Conservation (phyloP, 2,113 vertebrate genomes). For the Scomber colias region DNA sequence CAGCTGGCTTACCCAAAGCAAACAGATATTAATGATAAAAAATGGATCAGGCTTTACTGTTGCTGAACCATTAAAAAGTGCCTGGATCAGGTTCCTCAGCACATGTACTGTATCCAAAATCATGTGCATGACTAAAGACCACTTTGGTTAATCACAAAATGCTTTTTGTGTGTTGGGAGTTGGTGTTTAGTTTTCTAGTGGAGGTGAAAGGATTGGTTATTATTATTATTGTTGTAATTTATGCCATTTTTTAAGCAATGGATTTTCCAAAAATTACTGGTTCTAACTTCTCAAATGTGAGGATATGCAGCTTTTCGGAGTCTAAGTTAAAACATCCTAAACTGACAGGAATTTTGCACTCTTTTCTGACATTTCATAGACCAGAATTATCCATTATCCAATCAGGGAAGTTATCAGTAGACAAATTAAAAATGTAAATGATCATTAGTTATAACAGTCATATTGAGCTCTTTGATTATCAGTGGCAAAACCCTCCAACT, state of each 20-base stretch:
- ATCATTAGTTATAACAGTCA: background rate
- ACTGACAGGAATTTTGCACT: too few relatives aligned
- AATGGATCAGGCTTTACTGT: background rate
- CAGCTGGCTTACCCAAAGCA: background rate
- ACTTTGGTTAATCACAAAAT: too few relatives aligned
- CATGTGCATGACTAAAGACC: background rate
- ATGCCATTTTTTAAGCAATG: too few relatives aligned
- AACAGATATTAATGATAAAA: background rate
- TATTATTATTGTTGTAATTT: too few relatives aligned
- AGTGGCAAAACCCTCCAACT: conserved; percentile 1
- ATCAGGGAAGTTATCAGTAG: background rate
- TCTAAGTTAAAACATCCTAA: too few relatives aligned
- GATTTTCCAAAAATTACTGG: background rate
- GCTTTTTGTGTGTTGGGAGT: background rate
- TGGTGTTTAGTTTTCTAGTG: background rate
- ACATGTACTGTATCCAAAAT: too few relatives aligned
- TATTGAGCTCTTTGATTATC: background rate
- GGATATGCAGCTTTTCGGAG: too few relatives aligned
- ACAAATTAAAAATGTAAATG: background rate
- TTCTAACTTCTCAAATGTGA: background rate
- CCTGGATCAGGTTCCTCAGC: too few relatives aligned
- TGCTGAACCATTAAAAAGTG: background rate
- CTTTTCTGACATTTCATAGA: background rate
- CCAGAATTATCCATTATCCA: background rate
- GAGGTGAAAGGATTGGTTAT: too few relatives aligned